Conservation (phyloP, 2,888 invertebrate genomes). For the Drosophila infuscata region DNA sequence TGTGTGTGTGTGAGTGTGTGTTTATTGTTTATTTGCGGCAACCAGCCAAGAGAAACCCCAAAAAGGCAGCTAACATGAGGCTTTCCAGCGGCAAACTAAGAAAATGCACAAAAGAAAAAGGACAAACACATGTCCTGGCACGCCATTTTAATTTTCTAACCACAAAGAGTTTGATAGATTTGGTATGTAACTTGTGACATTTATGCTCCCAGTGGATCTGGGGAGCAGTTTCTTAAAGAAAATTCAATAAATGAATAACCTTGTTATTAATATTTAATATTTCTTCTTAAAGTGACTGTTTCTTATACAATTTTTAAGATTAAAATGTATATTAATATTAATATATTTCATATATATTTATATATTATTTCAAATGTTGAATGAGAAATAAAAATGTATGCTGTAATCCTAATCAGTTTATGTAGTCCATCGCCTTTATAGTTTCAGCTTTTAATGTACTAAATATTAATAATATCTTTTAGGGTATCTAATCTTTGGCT, state of each 20-base stretch:
- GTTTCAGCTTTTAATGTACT: background rate
- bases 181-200: conserved; percentile 7
- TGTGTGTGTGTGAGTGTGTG: conserved; percentile 50
- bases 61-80: conserved; percentile 77
- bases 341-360: background rate
- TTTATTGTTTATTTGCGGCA: conserved; percentile 80
- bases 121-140: conserved; percentile 49
- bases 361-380: too few relatives aligned
- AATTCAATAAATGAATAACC: background rate
- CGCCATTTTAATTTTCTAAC: conserved; percentile 24
- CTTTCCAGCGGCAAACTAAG: conserved; percentile 75
- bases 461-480: background rate
- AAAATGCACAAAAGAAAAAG: conserved; percentile 57
- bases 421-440: background rate
- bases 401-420: background rate
- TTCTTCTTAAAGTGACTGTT: background rate
- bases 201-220: background rate
- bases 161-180: background rate
- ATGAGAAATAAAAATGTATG: too few relatives aligned
- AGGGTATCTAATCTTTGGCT: conserved; percentile 48
- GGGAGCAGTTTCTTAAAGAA: background rate
- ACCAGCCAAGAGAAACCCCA: conserved; percentile 80
- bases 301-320: background rate
- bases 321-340: background rate
- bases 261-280: background rate